Evolutionary conservation across 2,888 invertebrate species (phyloP).

Genomic region (Pherbina coryleti): DNA sequence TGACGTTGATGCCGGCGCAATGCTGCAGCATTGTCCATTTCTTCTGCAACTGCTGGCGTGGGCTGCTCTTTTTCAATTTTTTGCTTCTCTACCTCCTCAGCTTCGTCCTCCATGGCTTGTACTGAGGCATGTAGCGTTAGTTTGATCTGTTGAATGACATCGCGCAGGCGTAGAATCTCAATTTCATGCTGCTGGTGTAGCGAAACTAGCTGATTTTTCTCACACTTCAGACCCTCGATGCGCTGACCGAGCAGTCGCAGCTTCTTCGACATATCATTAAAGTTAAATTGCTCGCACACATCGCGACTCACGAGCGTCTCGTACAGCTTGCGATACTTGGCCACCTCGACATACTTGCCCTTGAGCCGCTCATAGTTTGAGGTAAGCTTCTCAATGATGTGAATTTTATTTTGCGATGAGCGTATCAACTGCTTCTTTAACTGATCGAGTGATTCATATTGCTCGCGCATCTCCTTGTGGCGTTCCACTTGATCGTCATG

Average conservation of each 20-base stretch:
- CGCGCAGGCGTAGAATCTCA: conserved; percentile 70
- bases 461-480: conserved; percentile 69
- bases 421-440: conserved; percentile 72
- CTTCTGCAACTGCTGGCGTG: not conserved
- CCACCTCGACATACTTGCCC: conserved; percentile 68
- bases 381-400: conserved; percentile 76
- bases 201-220: conserved; percentile 57
- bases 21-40: conserved; percentile 48
- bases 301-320: conserved; percentile 68
- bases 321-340: conserved; percentile 68
- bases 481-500: conserved; percentile 74
- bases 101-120: conserved; percentile 49
- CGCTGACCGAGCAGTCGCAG: conserved; percentile 69
- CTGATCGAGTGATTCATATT: conserved; percentile 70
- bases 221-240: conserved; percentile 59
- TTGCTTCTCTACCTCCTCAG: not conserved
- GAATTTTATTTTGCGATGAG: conserved; percentile 72
- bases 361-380: conserved; percentile 72
- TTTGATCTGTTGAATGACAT: conserved; percentile 75
- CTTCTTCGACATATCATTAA: conserved; percentile 70
- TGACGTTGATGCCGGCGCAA: conserved; percentile 72
- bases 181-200: conserved; percentile 72
- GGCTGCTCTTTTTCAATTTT: not conserved
- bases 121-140: conserved; percentile 74
- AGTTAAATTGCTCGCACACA: conserved; percentile 64